Evolutionary conservation across 1,140 invertebrate species (phyloP).

Genomic region (Lepidostoma basale): DNA sequence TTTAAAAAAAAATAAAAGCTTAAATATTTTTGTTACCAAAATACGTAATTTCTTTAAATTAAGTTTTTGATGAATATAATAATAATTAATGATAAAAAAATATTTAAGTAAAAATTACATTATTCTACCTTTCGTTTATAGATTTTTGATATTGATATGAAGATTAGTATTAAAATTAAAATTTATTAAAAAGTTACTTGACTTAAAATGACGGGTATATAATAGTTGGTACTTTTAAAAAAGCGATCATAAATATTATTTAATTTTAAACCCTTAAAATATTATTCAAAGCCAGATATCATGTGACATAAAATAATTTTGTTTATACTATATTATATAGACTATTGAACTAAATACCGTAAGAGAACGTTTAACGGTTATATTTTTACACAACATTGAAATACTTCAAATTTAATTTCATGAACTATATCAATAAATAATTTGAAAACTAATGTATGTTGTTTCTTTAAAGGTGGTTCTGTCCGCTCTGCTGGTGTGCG

Average conservation of each 20-base stretch:
- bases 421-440: not conserved
- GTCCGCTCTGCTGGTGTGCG: conserved; percentile 46
- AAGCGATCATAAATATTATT: too few relatives aligned
- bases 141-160: not conserved
- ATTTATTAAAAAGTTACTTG: not conserved
- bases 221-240: too few relatives aligned
- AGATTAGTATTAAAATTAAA: not conserved
- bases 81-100: too few relatives aligned
- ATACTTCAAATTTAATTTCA: not conserved
- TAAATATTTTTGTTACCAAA: too few relatives aligned
- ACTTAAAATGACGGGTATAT: too few relatives aligned
- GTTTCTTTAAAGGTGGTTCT: conserved; percentile 43
- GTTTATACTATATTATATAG: not conserved
- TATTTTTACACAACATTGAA: not conserved
- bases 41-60: too few relatives aligned
- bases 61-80: too few relatives aligned
- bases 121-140: too few relatives aligned
- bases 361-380: not conserved
- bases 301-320: not conserved
- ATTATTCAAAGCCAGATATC: too few relatives aligned
- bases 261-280: too few relatives aligned
- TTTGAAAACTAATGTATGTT: conserved; percentile 1
- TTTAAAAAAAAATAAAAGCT: too few relatives aligned
- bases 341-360: not conserved
- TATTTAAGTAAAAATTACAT: too few relatives aligned